These are phyloP conservation scores for Holothuria leucospilota DNA, from an alignment of 53 echinoderm and acorn worm species.

Conservation along the genomic window DNA sequence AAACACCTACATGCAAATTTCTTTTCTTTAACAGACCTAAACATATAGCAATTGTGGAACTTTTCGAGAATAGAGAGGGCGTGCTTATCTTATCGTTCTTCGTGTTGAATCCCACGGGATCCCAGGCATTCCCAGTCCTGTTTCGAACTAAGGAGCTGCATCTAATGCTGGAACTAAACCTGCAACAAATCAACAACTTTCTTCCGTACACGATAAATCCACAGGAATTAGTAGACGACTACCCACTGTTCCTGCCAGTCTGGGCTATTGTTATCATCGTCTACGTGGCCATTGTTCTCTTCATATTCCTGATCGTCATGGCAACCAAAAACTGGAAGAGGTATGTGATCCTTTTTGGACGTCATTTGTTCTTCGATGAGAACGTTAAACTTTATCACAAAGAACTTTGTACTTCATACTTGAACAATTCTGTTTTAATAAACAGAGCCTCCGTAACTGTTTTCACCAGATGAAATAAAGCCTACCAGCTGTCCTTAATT, in stretches of 20 bases:
- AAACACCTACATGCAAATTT: background rate
- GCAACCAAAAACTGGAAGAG: slow-evolving; percentile 64
- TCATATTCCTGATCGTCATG: slow-evolving; percentile 65
- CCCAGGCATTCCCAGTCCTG: slow-evolving; percentile 71
- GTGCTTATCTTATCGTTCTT: slow-evolving; percentile 67
- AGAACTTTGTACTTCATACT: too few species aligned
- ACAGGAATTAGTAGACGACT: slow-evolving; percentile 25
- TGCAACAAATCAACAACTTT: slow-evolving; percentile 28
- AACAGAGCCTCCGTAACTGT: too few species aligned
- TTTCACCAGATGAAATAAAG: too few species aligned
- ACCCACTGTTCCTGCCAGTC: slow-evolving; percentile 71
- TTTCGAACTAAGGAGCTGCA: slow-evolving; percentile 81
- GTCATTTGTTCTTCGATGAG: too few species aligned
- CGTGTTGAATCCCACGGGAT: slow-evolving; percentile 81
- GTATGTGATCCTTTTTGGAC: slow-evolving; percentile 2
- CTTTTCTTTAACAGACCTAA: slow-evolving; percentile 49
- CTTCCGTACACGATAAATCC: slow-evolving; percentile 59
- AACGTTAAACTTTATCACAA: too few species aligned
- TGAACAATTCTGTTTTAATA: too few species aligned
- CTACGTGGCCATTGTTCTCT: slow-evolving; percentile 67
- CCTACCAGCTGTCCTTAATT: too few species aligned
- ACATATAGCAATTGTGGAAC: slow-evolving; percentile 68
- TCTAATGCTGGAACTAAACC: slow-evolving; percentile 79
- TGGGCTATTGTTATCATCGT: slow-evolving; percentile 84
- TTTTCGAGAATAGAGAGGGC: slow-evolving; percentile 30